Base-by-base conservation (phyloP, 2,113 vertebrate genomes). In the Saguinus imperator region DNA sequence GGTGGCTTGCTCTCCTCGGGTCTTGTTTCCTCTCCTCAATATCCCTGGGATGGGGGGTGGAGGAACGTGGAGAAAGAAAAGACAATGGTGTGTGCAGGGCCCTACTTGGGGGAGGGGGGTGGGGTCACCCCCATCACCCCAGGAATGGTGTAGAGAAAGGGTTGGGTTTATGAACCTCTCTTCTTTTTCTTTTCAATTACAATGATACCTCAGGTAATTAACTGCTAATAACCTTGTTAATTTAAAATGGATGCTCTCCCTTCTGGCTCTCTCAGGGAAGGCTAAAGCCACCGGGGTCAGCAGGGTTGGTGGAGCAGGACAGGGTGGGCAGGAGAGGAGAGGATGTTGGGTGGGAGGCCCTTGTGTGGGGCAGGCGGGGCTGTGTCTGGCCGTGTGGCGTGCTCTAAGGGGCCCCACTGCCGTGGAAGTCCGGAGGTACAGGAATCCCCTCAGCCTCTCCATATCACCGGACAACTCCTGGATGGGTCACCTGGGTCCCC, bases 191-290 rank as follows among this genome's bases (percentile, higher is more conserved):
- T 98, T 98, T 98, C 98, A 98, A 98, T 98, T 98, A 98, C 94
- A 96, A 82, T 94, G 98, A 96, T 96, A 98, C 97, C 96, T 96
- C 97, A 96, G 97, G 89, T 98, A 98, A 98, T 98, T 96, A 98
- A 98, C 97, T 98, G 97, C 98, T 98, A 98, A 98, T 98, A 98
- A 98, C 97, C 97, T 98, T 98, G 98, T 98, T 98, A 97, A 98
- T 98, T 97, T 98, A 95, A 98, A 98, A 98, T 97, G 97, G 97
- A 98, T 98, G 96, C 97, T 98, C 97, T 98, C 97, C 97, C 96
- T 98, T 96, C 97, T 97, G 97, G 97, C 97, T 98, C 94, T 97
- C 95, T 95, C 94, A 83, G 97, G 98, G 97, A 98, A 98, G 97
- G 98, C 98, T 98, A 97, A 96, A 97, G 97, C 52, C 29, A 73